A percentile compares a stretch with the other conserved stretches of the same genome.
Conservation (phyloP, 2,888 invertebrate species). For the Drosophila robusta region DNA sequence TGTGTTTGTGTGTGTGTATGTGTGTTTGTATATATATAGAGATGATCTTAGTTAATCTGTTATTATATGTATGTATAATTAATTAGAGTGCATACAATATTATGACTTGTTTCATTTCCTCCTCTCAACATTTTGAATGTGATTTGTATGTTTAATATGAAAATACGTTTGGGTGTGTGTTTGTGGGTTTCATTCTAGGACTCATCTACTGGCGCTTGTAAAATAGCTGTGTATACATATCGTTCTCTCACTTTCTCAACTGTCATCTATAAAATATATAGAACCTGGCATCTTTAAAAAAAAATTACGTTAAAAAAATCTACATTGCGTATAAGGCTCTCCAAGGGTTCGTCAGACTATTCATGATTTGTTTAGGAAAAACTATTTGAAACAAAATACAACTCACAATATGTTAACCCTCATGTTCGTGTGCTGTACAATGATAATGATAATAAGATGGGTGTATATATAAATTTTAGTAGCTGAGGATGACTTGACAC, state of each 20-base stretch:
- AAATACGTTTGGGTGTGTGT: constrained; percentile 45
- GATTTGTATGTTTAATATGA: constrained; percentile 68
- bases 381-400: constrained; percentile 23
- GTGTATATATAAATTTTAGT: constrained; percentile 23
- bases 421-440: constrained; percentile 12
- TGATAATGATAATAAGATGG: constrained; percentile 16
- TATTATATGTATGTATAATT: constrained; percentile 29
- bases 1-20: constrained; percentile 23
- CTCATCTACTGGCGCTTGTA: constrained; percentile 55
- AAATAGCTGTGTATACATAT: constrained; percentile 57
- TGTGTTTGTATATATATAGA: constrained; percentile 31
- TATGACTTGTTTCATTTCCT: constrained; percentile 57
- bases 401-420: constrained; percentile 26
- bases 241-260: constrained; percentile 17
- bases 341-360: constrained; percentile 69
- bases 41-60: constrained; percentile 36
- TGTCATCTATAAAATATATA: constrained; percentile 49
- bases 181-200: constrained; percentile 16
- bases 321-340: constrained; percentile 68
- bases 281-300: constrained; percentile 33
- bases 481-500: constrained; percentile 25
- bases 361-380: constrained; percentile 35
- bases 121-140: constrained; percentile 59
- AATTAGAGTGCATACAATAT: constrained; percentile 52
- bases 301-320: constrained; percentile 52